A percentile compares a stretch with the other conserved stretches of the same genome.
phyloP scores from a whole-genome alignment of 2,888 invertebrate genomes.

The Drosophila koepferae region DNA sequence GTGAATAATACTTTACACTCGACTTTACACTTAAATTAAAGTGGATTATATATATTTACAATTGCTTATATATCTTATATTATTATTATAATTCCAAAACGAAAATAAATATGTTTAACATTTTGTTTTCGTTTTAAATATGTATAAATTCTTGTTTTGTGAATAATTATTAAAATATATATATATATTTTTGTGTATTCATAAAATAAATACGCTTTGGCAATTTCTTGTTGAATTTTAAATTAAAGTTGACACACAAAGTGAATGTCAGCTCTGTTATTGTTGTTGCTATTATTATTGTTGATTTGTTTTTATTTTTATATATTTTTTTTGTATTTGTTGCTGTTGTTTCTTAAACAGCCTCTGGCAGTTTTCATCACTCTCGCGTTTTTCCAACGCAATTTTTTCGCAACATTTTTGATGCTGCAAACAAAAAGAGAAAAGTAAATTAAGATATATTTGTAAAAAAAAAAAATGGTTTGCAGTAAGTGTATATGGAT shows the following conservation, averaged over 20 bases:
- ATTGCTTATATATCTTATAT: no score
- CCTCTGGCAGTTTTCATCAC: conserved; percentile 21
- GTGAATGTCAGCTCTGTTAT: neutral
- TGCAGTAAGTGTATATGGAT: conserved; percentile 41
- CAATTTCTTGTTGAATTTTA: conserved; percentile 7
- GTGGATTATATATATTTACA: no score
- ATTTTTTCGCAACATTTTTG: conserved; percentile 27
- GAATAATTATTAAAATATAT: neutral
- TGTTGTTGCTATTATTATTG: conserved; percentile 11
- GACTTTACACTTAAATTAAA: no score
- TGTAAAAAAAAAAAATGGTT: conserved; percentile 45
- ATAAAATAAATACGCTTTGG: neutral
- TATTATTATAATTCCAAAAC: no score
- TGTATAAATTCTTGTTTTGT: neutral
- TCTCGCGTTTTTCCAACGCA: conserved; percentile 7
- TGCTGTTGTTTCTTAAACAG: conserved; percentile 14
- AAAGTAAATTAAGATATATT: conserved; percentile 11
- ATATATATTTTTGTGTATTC: neutral
- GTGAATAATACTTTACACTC: no score
- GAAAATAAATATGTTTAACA: no score
- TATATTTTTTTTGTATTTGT: no score
- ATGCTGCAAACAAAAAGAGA: conserved; percentile 15
- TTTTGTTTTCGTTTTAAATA: neutral
- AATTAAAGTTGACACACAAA: conserved; percentile 18
- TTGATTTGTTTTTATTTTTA: conserved; percentile 9